A percentile compares a stretch with the other conserved stretches of the same genome.
Conservation (phyloP, 2,797 vertebrate species). For the Ataeniobius toweri region DNA sequence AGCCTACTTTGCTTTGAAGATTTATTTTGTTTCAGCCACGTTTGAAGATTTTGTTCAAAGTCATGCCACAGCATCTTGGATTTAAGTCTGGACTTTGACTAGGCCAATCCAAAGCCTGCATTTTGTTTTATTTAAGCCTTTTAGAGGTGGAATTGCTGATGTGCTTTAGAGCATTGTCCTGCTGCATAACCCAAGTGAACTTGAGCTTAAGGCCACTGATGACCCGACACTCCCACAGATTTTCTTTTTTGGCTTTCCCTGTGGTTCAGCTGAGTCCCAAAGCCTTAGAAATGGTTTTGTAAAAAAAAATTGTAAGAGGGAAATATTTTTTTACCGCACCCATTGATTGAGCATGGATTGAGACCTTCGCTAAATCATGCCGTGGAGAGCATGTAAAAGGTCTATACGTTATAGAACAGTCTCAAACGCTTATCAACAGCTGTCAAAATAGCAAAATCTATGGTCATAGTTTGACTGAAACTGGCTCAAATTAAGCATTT, state of each 20-base stretch:
- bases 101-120: neutral
- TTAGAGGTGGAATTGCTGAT: neutral
- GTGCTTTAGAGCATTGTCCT: neutral
- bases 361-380: neutral
- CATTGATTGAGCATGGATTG: neutral
- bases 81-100: neutral
- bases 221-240: neutral
- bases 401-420: neutral
- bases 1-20: neutral
- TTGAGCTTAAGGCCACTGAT: neutral
- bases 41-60: neutral
- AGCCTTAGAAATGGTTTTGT: neutral
- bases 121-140: neutral
- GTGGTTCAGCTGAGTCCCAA: neutral
- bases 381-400: neutral
- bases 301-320: too few species aligned
- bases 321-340: too few species aligned
- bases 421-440: neutral
- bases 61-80: neutral
- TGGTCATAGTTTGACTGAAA: neutral
- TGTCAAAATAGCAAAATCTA: neutral
- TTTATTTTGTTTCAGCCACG: neutral
- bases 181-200: too few species aligned
- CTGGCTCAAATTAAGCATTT: neutral
- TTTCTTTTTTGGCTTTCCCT: neutral